Conservation (phyloP, 2,113 vertebrate species). For the Camelus dromedarius region DNA sequence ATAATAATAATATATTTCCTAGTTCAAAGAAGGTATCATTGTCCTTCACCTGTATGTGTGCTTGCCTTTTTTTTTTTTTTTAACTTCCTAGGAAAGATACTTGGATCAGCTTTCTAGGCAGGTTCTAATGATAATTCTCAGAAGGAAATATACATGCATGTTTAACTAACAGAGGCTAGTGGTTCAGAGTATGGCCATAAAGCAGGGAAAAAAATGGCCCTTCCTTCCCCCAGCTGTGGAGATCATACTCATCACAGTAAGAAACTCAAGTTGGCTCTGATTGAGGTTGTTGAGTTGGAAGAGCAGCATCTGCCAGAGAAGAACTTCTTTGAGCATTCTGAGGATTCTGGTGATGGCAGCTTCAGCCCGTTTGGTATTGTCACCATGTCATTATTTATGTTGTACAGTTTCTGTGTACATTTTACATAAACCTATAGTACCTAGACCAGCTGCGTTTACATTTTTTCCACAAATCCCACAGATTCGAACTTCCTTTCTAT, state of each 20-base stretch:
- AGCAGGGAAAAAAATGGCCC: background rate
- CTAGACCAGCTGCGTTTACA: background rate
- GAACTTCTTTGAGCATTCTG: background rate
- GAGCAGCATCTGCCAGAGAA: background rate
- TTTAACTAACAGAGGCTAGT: background rate
- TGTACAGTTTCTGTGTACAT: background rate
- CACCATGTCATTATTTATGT: background rate
- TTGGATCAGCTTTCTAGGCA: background rate
- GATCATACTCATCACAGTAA: background rate
- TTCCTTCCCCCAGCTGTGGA: background rate
- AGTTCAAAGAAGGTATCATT: background rate
- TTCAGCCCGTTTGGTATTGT: background rate
- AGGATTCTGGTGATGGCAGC: background rate
- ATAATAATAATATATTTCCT: background rate
- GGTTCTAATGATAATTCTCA: background rate
- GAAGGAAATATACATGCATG: background rate
- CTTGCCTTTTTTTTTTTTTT: background rate
- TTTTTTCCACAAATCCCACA: background rate
- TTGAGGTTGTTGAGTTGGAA: background rate
- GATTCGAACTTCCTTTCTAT: background rate
- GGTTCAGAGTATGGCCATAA: background rate
- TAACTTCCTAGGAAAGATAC: background rate
- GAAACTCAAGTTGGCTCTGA: background rate
- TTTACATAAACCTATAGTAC: background rate
- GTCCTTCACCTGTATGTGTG: background rate